Evolutionary conservation across 2,797 vertebrate genomes (phyloP), one percentile per base, ranked within the genome.

Genomic region (Gallirallus australis): DNA sequence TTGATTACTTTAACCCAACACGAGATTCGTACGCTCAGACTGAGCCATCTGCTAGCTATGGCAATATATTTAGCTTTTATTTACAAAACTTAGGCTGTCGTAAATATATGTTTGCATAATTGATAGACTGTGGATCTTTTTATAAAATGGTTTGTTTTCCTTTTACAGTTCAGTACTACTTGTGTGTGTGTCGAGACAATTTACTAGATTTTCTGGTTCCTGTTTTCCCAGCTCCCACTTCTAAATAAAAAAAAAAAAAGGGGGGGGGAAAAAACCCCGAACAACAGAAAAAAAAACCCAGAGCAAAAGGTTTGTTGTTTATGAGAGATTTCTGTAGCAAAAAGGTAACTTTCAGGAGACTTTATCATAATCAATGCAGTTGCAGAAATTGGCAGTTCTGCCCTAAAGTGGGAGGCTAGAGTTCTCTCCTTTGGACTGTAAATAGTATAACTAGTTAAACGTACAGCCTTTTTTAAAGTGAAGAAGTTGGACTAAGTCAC

Each of bases 21-120:
- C 23, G 19, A 13, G 78, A 73, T 53, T 70, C 12, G 7, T 52
- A 8, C 40, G 1, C 87, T 60, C 7, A 30, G 39, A 30, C 53
- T 3, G 59, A 82, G 78, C 95, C 85, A 85, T 97, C 83, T 96
- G 82, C 70, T 93, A 89, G 56, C 75, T 88, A 40, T 20, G 82
- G 60, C 33, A 82, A 56, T 76, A 94, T 91, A 71, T 59, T 93
- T 96, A 73, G 63, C 6, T 64, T 92, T 95, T 90, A 69, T 91
- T 95, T 90, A 28, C 68, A 53, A 80, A 83, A 52, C 81, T 52
- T 75, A 47, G 33, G 31, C 54, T 88, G 40, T 86, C 0, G 0
- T 87, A 93, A 92, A 90, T 94, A 69, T 5, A 39, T 42, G 33
- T 91, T 96, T 95, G 48, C 65, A n/a, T 77, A 87, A 93, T 88